Conservation (phyloP, 1,140 invertebrate genomes). For the Pemphigus obesinymphae region DNA sequence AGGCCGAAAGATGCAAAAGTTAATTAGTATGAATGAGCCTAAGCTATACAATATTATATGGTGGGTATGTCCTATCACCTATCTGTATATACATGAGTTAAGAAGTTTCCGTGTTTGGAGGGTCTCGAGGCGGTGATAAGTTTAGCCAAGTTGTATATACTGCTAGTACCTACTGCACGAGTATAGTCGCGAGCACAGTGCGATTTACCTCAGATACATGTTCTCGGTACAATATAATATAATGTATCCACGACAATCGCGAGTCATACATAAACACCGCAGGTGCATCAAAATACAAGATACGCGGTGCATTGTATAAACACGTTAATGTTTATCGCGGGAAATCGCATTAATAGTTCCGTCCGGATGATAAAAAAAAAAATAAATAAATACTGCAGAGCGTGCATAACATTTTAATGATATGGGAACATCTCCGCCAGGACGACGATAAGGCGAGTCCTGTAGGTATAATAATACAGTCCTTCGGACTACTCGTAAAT, state of each 20-base stretch:
- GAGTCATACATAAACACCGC: not conserved
- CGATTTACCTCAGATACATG: not conserved
- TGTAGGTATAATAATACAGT: no score
- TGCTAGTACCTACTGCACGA: not conserved
- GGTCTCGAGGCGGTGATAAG: slow-evolving; percentile 15
- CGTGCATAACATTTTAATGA: not conserved
- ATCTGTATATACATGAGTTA: not conserved
- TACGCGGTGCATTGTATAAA: not conserved
- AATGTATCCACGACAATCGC: not conserved
- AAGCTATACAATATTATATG: no score
- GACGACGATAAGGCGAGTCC: no score
- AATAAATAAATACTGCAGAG: no score
- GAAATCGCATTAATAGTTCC: no score
- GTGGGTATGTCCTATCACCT: not conserved
- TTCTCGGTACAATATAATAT: not conserved
- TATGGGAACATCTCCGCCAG: no score
- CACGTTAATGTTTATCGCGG: slow-evolving; percentile 16
- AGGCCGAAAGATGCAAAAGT: not conserved
- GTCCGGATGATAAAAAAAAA: not conserved
- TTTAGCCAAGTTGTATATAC: slow-evolving; percentile 19
- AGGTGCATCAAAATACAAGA: no score
- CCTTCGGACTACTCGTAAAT: slow-evolving; percentile 21
- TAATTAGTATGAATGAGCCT: slow-evolving; percentile 21
- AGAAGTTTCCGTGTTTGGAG: slow-evolving; percentile 6
- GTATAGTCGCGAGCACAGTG: not conserved